Base-by-base conservation (phyloP, 1,140 invertebrate genomes). In the Solen grandis region DNA sequence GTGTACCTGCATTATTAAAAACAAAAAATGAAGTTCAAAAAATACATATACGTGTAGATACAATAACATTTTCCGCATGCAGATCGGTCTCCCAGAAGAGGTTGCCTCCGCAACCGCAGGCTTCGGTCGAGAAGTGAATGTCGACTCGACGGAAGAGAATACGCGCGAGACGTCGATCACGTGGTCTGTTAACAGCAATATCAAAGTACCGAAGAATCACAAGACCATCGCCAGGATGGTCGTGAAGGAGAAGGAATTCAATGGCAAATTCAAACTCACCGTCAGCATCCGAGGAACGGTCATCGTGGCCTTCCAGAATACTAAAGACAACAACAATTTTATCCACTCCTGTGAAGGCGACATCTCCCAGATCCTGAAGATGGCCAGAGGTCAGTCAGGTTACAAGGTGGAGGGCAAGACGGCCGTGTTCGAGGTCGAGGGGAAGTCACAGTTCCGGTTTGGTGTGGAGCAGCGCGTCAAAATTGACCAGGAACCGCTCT, bases 181-280 rank as follows among this genome's bases (percentile, higher is more conserved):
- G 3, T 94, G 93, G 93, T 88, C 88, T 25, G 93, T 93, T 1
- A 92, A 93, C 84, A 93, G 91, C 70, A 90, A 88, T 36, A 91
- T 93, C 62, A 91, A 85, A 54, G 93, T 94, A 3, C 91, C 91
- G 27, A 55, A 85, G 2, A 90, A 89, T 29, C 88, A 87, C 54
- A 87, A 87, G 66, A 92, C 92, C 1, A 91, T 88, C 19, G 93
- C 93, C 8, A 88, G 89, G 59, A 89, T 94, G 69, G 91, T 93
- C 2, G 91, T 93, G 55, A 91, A 90, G 63, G 93, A 93, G 77
- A 87, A 92, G 81, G 91, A 91, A 73, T 93, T 92, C 77, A 85
- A 63, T 19, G 91, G 92, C n/a, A 88, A 82, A 4, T 93, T 93
- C 83, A 87, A 87, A 36, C 85, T 93, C 77, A 69, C 65, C 27